These are phyloP conservation scores for Nibea albiflora DNA, from an alignment of 2,113 vertebrate species.

Conservation along the genomic window DNA sequence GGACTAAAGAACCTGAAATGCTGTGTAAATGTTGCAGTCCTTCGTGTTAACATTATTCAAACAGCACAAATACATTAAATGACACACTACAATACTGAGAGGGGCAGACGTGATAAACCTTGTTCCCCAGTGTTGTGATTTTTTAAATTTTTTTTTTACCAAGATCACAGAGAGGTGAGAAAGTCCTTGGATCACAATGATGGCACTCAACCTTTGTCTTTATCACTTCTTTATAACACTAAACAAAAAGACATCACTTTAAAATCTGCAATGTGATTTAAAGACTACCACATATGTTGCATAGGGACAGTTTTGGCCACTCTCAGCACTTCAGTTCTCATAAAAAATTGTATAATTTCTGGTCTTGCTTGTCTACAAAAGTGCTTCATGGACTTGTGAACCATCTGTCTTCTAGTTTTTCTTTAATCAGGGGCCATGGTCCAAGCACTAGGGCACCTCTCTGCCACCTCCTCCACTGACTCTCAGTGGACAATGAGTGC, in stretches of 20 bases:
- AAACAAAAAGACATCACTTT: conserved; percentile 3
- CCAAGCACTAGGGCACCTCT: conserved; percentile 69
- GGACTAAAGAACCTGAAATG: conserved; percentile 78
- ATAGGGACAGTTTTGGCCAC: conserved; percentile 39
- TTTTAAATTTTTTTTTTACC: conserved; percentile 26
- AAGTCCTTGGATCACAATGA: conserved; percentile 65
- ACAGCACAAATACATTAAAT: conserved; percentile 81
- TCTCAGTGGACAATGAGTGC: conserved; percentile 53
- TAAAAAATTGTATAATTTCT: conserved; percentile 29
- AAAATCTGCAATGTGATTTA: conserved; percentile 33
- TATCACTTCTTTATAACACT: not conserved
- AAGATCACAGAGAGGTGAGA: conserved; percentile 79
- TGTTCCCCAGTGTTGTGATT: conserved; percentile 75
- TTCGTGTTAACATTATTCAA: conserved; percentile 80
- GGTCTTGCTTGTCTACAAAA: conserved; percentile 34
- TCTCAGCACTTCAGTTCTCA: conserved; percentile 56
- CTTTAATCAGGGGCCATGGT: conserved; percentile 37
- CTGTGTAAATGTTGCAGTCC: conserved; percentile 82
- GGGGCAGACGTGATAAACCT: conserved; percentile 55
- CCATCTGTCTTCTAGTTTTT: conserved; percentile 45
- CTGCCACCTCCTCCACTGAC: conserved; percentile 67
- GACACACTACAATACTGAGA: conserved; percentile 78
- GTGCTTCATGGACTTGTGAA: conserved; percentile 65
- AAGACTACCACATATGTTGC: conserved; percentile 24
- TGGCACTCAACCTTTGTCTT: conserved; percentile 11